Evolutionary conservation across 2,113 vertebrate genomes (phyloP).

Genomic region (Willisornis vidua): DNA sequence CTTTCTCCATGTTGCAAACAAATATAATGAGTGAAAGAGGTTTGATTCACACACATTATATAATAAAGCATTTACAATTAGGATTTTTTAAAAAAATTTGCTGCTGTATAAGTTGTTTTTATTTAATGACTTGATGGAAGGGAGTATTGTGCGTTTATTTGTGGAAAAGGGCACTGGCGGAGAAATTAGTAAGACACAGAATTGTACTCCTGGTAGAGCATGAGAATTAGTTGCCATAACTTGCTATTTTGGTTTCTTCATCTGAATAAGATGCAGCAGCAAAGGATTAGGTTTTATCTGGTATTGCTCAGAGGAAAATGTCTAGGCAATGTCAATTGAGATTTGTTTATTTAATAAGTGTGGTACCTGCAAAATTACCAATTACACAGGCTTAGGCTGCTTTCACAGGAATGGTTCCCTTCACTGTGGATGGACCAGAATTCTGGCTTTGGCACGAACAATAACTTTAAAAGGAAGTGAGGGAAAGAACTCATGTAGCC

Average conservation of each 20-base stretch:
- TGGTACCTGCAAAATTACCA: background rate
- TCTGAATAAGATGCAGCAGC: background rate
- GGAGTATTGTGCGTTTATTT: background rate
- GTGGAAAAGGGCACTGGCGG: background rate
- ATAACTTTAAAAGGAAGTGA: background rate
- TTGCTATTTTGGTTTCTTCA: background rate
- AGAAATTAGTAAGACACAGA: background rate
- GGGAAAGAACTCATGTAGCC: background rate
- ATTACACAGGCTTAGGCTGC: background rate
- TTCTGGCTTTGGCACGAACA: background rate
- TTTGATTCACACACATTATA: background rate
- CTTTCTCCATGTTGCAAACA: background rate
- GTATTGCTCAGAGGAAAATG: background rate
- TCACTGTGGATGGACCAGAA: background rate
- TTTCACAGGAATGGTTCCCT: background rate
- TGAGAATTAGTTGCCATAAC: background rate
- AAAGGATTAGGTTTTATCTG: background rate
- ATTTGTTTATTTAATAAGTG: background rate
- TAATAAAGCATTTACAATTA: background rate
- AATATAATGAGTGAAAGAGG: background rate
- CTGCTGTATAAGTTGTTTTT: background rate
- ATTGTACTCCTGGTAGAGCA: accelerated
- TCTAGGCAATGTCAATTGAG: background rate
- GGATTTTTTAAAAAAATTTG: background rate
- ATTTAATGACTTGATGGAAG: background rate